These are phyloP conservation scores for Stramonita haemastoma DNA, from an alignment of 2,888 invertebrate species.

Conservation along the genomic window DNA sequence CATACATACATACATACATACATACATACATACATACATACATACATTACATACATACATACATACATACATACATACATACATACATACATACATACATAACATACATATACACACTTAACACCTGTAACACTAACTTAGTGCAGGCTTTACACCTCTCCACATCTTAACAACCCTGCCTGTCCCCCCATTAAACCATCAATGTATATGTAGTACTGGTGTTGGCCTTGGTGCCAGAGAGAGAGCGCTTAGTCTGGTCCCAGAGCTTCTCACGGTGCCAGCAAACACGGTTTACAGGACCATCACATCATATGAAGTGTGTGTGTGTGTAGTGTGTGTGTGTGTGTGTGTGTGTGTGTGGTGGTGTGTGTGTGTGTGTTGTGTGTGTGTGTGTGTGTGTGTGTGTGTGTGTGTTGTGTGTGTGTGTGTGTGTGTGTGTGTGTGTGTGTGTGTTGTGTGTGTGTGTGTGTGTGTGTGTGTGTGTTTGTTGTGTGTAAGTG, in stretches of 20 bases:
- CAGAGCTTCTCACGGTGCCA: too few species aligned
- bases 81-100: neutral
- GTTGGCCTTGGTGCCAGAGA: too few species aligned
- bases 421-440: neutral
- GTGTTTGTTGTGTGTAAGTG: too few species aligned
- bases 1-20: slow-evolving; percentile 2
- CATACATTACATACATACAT: slow-evolving; percentile 7
- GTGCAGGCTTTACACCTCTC: too few species aligned
- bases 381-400: neutral
- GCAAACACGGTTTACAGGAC: too few species aligned
- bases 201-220: too few species aligned
- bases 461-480: neutral
- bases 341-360: neutral
- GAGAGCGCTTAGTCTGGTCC: too few species aligned
- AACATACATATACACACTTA: neutral
- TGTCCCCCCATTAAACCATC: too few species aligned
- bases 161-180: neutral
- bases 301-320: too few species aligned
- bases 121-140: too few species aligned
- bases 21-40: neutral
- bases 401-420: neutral
- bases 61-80: neutral
- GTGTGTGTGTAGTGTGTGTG: too few species aligned
- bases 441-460: neutral
- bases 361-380: too few species aligned